A percentile compares a stretch with the other conserved stretches of the same genome.
phyloP scores from a whole-genome alignment of 1,140 invertebrate genomes.

The Bemisia tabaci region DNA sequence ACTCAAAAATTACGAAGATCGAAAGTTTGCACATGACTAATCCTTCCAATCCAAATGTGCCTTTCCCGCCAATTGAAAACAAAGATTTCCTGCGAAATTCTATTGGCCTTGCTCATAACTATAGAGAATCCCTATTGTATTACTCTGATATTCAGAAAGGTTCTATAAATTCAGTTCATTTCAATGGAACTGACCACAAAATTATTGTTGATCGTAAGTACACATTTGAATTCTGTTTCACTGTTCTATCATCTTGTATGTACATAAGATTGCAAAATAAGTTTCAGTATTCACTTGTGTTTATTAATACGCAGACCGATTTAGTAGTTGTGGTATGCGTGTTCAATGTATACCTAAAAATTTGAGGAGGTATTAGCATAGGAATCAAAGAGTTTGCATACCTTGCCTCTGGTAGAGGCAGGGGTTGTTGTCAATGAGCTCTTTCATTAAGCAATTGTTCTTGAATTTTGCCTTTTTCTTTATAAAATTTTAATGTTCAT shows the following conservation, averaged over 20 bases:
- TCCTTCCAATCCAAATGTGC: constrained; percentile 54
- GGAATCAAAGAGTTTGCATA: too few species aligned
- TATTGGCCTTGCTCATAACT: constrained; percentile 71
- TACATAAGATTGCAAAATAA: too few species aligned
- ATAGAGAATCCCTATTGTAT: constrained; percentile 50
- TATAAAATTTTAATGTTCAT: constrained; percentile 8
- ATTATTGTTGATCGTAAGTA: constrained; percentile 51
- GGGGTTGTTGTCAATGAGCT: too few species aligned
- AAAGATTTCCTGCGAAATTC: constrained; percentile 61
- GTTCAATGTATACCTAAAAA: too few species aligned
- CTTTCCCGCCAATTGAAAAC: constrained; percentile 56
- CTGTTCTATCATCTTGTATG: too few species aligned
- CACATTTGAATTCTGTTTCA: too few species aligned
- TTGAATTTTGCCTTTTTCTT: not conserved
- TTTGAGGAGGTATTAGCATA: too few species aligned
- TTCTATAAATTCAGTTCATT: constrained; percentile 67
- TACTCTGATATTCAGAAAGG: constrained; percentile 78
- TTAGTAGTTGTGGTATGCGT: too few species aligned
- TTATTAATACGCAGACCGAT: too few species aligned
- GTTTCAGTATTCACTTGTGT: too few species aligned
- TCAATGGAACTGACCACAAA: constrained; percentile 59
- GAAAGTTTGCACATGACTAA: constrained; percentile 60
- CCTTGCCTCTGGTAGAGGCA: too few species aligned
- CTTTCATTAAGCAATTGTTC: not conserved
- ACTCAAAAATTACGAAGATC: constrained; percentile 53